A percentile compares a stretch with the other conserved stretches of the same genome.
Evolutionary conservation across 2,888 invertebrate genomes (phyloP).

Genomic region (Argynnis bischoffii): DNA sequence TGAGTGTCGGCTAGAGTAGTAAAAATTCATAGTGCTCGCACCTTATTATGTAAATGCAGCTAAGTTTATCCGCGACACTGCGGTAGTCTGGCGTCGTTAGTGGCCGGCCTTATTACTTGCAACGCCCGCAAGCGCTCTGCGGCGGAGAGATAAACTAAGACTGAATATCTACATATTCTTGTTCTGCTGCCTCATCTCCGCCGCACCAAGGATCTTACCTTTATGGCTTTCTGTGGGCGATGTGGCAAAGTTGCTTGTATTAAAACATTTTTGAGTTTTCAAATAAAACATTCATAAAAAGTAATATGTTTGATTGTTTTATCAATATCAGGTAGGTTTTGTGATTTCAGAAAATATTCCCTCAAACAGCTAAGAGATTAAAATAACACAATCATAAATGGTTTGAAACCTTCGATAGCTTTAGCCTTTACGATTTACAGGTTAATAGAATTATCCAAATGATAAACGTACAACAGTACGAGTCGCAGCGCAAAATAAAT

Average conservation of each 20-base stretch:
- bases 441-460: background rate
- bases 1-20: background rate
- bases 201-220: too few species aligned
- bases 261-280: too few species aligned
- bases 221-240: too few species aligned
- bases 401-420: background rate
- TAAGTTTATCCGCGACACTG: background rate
- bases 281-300: too few species aligned
- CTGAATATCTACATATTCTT: background rate
- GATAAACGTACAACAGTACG: background rate
- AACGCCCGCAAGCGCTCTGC: background rate
- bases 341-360: too few species aligned
- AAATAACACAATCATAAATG: too few species aligned
- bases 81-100: slow-evolving; percentile 2
- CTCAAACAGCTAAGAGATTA: too few species aligned
- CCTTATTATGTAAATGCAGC: slow-evolving; percentile 5
- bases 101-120: background rate
- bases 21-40: slow-evolving; percentile 3
- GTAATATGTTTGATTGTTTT: too few species aligned
- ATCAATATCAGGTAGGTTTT: too few species aligned
- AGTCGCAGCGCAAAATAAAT: background rate
- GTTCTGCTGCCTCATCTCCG: too few species aligned
- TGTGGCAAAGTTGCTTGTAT: too few species aligned
- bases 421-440: background rate
- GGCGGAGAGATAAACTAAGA: background rate